Evolutionary conservation across 2,888 invertebrate genomes (phyloP).

Genomic region (Rhagium mordax): DNA sequence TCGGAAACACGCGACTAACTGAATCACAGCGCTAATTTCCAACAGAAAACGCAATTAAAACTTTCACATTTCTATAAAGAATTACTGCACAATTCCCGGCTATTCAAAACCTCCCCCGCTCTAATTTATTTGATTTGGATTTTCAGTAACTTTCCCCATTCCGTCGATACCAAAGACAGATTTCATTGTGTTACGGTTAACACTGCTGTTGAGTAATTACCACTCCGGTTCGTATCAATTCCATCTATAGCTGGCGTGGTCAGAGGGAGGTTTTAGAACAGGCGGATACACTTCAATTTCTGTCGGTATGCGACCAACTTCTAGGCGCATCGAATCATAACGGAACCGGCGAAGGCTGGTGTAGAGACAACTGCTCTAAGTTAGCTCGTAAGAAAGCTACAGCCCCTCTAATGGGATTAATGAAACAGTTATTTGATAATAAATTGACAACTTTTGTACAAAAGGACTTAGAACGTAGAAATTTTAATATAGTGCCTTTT

Average conservation of each 20-base stretch:
- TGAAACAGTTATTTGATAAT: too few species aligned
- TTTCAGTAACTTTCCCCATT: slow-evolving; percentile 23
- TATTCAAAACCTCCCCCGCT: not conserved
- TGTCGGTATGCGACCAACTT: too few species aligned
- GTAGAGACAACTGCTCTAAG: too few species aligned
- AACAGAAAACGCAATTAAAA: not conserved
- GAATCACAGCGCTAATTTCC: not conserved
- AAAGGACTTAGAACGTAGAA: too few species aligned
- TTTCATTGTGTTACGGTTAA: slow-evolving; percentile 42
- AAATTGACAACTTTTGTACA: too few species aligned
- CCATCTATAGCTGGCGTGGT: slow-evolving; percentile 4
- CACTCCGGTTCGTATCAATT: slow-evolving; percentile 27
- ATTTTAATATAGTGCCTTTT: too few species aligned
- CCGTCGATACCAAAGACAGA: slow-evolving; percentile 37
- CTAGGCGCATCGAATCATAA: too few species aligned
- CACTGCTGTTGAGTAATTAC: slow-evolving; percentile 43
- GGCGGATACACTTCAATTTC: not conserved
- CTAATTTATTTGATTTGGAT: slow-evolving; percentile 5
- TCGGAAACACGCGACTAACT: too few species aligned
- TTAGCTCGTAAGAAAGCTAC: too few species aligned
- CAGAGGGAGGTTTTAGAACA: not conserved
- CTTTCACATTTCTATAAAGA: not conserved
- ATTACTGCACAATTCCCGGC: not conserved
- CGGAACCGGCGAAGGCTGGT: too few species aligned
- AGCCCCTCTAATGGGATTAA: too few species aligned